Conservation (phyloP, 1,140 invertebrate genomes). For the Eubasilissa regina region DNA sequence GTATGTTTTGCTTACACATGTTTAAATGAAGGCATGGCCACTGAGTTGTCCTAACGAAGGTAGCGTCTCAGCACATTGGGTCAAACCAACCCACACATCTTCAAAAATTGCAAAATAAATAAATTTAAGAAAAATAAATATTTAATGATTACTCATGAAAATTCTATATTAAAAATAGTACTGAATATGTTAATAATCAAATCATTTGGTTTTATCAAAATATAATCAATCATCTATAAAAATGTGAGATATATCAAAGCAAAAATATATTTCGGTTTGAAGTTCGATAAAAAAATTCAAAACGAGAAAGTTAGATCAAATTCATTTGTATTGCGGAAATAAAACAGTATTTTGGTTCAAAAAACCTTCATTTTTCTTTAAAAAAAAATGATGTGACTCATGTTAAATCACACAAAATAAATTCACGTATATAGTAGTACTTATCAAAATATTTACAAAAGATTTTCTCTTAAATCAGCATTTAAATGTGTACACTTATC, state of each 20-base stretch:
- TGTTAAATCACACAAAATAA: slow-evolving; percentile 30
- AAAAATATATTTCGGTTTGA: too few relatives aligned
- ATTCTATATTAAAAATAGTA: slow-evolving; percentile 11
- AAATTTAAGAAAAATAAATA: slow-evolving; percentile 33
- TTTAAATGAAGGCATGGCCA: slow-evolving; percentile 53
- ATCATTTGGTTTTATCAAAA: slow-evolving; percentile 17
- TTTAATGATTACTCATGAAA: neutral
- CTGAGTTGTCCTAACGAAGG: slow-evolving; percentile 31
- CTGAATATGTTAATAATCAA: slow-evolving; percentile 31
- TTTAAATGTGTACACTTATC: slow-evolving; percentile 24
- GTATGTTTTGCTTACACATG: slow-evolving; percentile 49
- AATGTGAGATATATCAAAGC: neutral
- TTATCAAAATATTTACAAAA: slow-evolving; percentile 36
- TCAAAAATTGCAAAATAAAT: slow-evolving; percentile 43
- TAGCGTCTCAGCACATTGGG: slow-evolving; percentile 40
- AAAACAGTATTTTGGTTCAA: slow-evolving; percentile 1
- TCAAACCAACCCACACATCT: slow-evolving; percentile 46
- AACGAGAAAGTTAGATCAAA: too few relatives aligned
- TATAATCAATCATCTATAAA: neutral
- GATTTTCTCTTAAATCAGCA: slow-evolving; percentile 5
- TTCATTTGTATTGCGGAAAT: neutral
- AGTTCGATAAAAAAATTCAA: too few relatives aligned
- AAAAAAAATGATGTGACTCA: neutral
- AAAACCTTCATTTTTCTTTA: neutral
- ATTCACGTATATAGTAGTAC: slow-evolving; percentile 17